A percentile compares a stretch with the other conserved stretches of the same genome.
Conservation (phyloP, 2,113 vertebrate species). For the Siphamia tubifer region DNA sequence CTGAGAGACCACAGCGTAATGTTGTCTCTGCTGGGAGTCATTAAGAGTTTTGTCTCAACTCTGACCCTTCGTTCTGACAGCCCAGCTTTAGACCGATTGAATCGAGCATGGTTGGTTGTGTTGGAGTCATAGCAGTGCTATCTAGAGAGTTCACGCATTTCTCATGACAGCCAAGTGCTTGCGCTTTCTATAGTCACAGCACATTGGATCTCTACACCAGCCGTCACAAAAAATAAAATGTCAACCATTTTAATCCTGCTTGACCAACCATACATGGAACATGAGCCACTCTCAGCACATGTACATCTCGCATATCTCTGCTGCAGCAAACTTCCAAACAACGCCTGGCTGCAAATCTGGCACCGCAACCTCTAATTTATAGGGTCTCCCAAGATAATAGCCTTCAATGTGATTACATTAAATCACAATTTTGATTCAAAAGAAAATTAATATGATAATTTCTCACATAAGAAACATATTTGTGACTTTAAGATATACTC, state of each 20-base stretch:
- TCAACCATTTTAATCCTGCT: background rate
- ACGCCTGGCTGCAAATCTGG: too few species aligned
- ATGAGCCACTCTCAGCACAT: background rate
- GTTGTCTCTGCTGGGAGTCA: constrained; percentile 52
- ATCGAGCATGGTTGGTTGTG: background rate
- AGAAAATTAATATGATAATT: too few species aligned
- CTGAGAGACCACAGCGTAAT: constrained; percentile 35
- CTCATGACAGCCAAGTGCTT: constrained; percentile 12
- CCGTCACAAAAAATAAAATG: background rate
- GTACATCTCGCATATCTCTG: background rate
- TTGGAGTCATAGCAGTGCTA: background rate
- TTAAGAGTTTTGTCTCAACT: constrained; percentile 57
- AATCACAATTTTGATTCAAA: too few species aligned
- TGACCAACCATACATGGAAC: background rate
- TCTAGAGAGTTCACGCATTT: background rate
- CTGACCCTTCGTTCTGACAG: constrained; percentile 46
- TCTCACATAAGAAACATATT: too few species aligned
- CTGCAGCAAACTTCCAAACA: background rate
- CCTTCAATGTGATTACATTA: too few species aligned
- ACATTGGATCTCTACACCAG: background rate
- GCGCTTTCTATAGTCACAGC: background rate
- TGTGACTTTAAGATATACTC: too few species aligned
- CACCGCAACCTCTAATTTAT: too few species aligned
- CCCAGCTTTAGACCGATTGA: constrained; percentile 15
- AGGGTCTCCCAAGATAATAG: too few species aligned